Evolutionary conservation across 2,113 vertebrate genomes (phyloP).

Genomic region (Dasyprocta punctata): DNA sequence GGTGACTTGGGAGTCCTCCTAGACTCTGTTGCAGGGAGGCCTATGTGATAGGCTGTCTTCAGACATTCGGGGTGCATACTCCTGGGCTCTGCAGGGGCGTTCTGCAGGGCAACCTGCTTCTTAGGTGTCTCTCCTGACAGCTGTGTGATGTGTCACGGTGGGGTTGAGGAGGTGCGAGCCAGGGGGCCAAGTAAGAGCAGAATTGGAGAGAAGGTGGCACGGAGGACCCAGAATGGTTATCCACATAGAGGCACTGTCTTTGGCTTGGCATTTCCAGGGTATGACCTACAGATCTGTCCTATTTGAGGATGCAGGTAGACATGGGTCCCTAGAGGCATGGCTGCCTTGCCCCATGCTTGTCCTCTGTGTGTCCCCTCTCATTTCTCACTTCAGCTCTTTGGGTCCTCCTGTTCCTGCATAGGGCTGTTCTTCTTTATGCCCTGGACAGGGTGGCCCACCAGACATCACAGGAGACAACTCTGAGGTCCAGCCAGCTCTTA

Average conservation of each 20-base stretch:
- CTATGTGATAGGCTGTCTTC: not conserved
- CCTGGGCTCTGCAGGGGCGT: not conserved
- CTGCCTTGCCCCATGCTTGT: not conserved
- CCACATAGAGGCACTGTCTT: fast-evolving
- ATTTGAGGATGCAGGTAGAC: not conserved
- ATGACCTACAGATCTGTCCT: not conserved
- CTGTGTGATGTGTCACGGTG: not conserved
- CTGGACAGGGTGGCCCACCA: not conserved
- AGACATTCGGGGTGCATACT: not conserved
- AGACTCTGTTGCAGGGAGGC: not conserved
- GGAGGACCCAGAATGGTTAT: not conserved
- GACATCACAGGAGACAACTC: not conserved
- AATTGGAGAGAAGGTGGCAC: not conserved
- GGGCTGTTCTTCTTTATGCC: not conserved
- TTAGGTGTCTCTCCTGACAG: not conserved
- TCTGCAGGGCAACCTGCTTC: not conserved
- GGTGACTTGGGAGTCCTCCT: not conserved
- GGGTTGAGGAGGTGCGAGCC: not conserved
- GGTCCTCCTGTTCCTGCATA: not conserved
- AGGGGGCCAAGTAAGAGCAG: not conserved
- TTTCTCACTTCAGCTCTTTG: not conserved
- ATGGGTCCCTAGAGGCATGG: not conserved
- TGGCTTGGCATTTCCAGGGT: not conserved
- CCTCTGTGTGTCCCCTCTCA: not conserved
- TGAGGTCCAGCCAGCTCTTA: not conserved